phyloP scores from a whole-genome alignment of 2,888 invertebrate species.

The Eugnorisma glareosa region DNA sequence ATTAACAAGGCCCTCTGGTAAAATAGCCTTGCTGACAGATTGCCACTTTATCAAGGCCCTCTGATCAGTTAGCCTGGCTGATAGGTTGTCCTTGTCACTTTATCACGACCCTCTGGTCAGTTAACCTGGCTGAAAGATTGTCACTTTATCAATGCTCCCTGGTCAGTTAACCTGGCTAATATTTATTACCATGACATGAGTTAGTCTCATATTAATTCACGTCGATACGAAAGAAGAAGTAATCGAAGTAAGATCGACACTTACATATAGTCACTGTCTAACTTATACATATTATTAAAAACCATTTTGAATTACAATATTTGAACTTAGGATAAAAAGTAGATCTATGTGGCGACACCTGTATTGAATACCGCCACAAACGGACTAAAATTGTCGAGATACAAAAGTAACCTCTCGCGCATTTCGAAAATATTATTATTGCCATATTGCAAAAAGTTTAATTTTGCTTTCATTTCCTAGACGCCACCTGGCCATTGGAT shows the following conservation, averaged over 20 bases:
- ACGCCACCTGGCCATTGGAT: conserved; percentile 2
- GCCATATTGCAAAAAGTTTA: background rate
- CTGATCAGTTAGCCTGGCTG: too few relatives aligned
- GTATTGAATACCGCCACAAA: background rate
- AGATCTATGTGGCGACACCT: too few relatives aligned
- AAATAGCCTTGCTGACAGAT: too few relatives aligned
- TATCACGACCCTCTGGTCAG: too few relatives aligned
- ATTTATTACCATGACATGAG: background rate
- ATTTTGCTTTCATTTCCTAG: background rate
- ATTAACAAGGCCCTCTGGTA: too few relatives aligned
- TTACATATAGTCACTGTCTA: background rate
- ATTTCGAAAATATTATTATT: background rate
- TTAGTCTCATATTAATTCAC: background rate
- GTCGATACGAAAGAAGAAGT: background rate
- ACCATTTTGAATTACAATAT: background rate
- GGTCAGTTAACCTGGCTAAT: background rate
- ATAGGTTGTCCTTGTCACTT: too few relatives aligned
- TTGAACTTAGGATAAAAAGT: background rate
- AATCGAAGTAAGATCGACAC: background rate
- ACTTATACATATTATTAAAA: background rate
- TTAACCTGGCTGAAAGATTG: too few relatives aligned
- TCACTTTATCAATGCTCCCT: too few relatives aligned
- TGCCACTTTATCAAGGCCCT: too few relatives aligned
- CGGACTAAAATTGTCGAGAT: background rate
- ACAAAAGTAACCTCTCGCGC: background rate